Base-by-base conservation (phyloP, 2,113 vertebrate genomes). In the Salminus brasiliensis region DNA sequence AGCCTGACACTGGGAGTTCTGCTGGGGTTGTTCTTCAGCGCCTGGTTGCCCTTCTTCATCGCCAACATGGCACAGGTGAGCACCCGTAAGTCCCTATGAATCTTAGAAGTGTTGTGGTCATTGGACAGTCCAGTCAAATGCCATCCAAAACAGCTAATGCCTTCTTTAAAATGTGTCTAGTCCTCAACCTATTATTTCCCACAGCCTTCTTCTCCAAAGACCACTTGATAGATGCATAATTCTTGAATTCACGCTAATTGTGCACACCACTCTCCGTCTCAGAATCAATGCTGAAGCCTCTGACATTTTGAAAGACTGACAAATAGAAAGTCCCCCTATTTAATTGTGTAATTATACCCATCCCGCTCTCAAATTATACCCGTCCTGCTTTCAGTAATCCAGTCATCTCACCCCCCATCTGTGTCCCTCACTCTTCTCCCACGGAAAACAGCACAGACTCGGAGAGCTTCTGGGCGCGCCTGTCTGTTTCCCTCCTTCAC, bases 31-130 rank as follows among this genome's bases (percentile, higher is more conserved):
- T 98, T 98, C 91, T 98, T 98, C 4, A 94, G 96, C 47, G 94
- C 97, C 6, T 99, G 97, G 98, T 87, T 98, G 0, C 98, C 98
- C 2, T 98, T 99, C 91, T 99, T 99, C 2, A 81, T 98, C 87
- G 94, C 95, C 89, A 99, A 96, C 34, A 89, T 98, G 90, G 94
- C 91, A 0, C 96, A 99, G 95, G 98, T 98, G 86, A 94, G 89
- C 89, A 6, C 29, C 25, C 30, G 5, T n/a, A 53, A 75, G 43
- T 69, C 2, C 16, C 32, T 66, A 66, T 9, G 7, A 9, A n/a
- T 36, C 36, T 36, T 13, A 21, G 29, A 6, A 34, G 10, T 18
- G 21, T 34, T 23, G 2, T 23, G 4, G 45, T 27, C 34, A 29
- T 25, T 59, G 65, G 52, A 72, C n/a, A n/a, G n/a, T 53, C 13